A percentile compares a stretch with the other conserved stretches of the same genome.
Conservation (phyloP, 2,113 vertebrate genomes). For the Oryzias javanicus region DNA sequence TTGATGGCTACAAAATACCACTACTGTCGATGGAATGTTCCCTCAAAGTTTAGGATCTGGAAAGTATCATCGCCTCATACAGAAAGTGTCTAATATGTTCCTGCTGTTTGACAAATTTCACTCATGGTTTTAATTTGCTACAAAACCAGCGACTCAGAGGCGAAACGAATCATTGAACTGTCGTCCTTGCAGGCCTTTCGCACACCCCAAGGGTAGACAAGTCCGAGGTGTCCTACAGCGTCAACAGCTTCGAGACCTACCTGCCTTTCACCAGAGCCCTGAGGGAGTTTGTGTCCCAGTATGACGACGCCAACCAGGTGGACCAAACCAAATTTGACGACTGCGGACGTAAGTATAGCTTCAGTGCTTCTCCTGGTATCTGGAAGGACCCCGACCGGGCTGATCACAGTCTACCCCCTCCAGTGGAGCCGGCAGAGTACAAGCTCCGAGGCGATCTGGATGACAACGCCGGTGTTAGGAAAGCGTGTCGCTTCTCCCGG, state of each 20-base stretch:
- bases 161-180: too few species aligned
- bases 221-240: constrained; percentile 80
- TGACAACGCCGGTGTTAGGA: constrained; percentile 75
- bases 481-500: constrained; percentile 85
- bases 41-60: too few species aligned
- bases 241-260: constrained; percentile 65
- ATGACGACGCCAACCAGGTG: constrained; percentile 67
- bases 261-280: constrained; percentile 75
- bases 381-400: too few species aligned
- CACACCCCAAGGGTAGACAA: constrained; percentile 72
- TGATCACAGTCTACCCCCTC: accelerated
- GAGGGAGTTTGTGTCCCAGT: constrained; percentile 76
- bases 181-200: constrained; percentile 64
- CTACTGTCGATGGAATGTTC: too few species aligned
- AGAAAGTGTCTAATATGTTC: too few species aligned
- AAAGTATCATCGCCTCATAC: background rate
- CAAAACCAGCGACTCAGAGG: too few species aligned
- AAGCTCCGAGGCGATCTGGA: constrained; percentile 82
- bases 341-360: constrained; percentile 80
- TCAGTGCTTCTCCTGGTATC: background rate
- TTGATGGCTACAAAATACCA: too few species aligned
- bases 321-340: constrained; percentile 81
- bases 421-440: constrained; percentile 72
- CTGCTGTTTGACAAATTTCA: too few species aligned
- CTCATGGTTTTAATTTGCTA: too few species aligned